Base-by-base conservation (phyloP, 2,113 vertebrate genomes). In the Odontophorus gujanensis region DNA sequence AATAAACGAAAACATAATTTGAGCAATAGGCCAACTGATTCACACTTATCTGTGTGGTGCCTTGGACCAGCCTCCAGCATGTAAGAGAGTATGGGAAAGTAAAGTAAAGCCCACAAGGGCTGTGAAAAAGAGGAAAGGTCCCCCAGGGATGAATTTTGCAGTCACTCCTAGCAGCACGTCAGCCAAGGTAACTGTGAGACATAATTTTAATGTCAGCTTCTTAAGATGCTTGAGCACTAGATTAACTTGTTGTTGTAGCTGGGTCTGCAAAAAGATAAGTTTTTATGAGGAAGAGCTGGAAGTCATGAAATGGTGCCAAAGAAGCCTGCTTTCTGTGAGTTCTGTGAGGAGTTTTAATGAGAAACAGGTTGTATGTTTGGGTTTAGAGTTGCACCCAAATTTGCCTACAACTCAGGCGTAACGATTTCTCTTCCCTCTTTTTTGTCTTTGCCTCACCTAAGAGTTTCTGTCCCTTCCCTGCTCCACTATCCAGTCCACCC, bases 41-140 rank as follows among this genome's bases (percentile, higher is more conserved):
- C 42, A 81, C 51, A 93, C 83, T 45, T 96, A 87, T 50, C 62
- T 90, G 55, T 66, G 78, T 30, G 32, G 67, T 90, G 77, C 74
- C 66, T 79, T 89, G 43, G 84, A 57, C 38, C 92, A 74, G 66
- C 87, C 65, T 88, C 61, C 32, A 89, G 82, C 94, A 79, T 1
- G 9, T 67, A 66, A 67, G 16, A 84, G 71, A 91, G 74, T 55
- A 81, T 1, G 15, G 73, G 21, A 32, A 85, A 90, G 71, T 5
- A 77, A 93, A 86, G n/a, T 81, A 96, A 94, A 92, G 71, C 82
- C 90, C 69, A 95, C n/a, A 45, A 73, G 69, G 80, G 36, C 76
- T 90, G 62, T 86, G 68, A 81, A 88, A 92, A 5, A 84, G 57
- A 81, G 43, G 61, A 68, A 62, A 90, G 65, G 66, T 86, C 66